A percentile compares a stretch with the other conserved stretches of the same genome.
Conservation (phyloP, 2,888 invertebrate species). For the Pandemis corylana region DNA sequence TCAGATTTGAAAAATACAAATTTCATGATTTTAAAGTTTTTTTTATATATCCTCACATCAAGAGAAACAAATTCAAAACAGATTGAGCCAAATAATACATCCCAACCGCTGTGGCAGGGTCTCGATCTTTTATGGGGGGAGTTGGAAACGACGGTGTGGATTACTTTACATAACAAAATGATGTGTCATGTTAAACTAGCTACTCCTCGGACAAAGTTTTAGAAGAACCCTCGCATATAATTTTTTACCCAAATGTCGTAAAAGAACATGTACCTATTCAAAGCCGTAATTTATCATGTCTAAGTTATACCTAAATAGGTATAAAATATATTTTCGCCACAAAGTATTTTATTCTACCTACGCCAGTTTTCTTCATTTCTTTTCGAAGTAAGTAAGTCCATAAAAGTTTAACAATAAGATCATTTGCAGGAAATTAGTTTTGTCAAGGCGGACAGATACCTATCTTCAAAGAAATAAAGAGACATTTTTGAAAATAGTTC, state of each 20-base stretch:
- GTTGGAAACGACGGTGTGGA: conserved; percentile 8
- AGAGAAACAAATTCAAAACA: not conserved
- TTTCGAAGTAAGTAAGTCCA: conserved; percentile 19
- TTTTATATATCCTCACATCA: not conserved
- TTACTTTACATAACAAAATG: conserved; percentile 24
- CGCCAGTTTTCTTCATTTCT: conserved; percentile 15
- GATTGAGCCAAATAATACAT: not conserved
- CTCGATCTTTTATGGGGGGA: conserved; percentile 1
- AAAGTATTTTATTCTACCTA: conserved; percentile 25
- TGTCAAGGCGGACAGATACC: conserved; percentile 3
- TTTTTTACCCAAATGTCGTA: conserved; percentile 13
- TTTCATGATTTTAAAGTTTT: not conserved
- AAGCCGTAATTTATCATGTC: conserved; percentile 6
- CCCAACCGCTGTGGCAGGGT: not conserved
- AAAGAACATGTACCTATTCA: conserved; percentile 1
- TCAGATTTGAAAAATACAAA: too few species aligned
- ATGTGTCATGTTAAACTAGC: conserved; percentile 22
- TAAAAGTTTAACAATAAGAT: conserved; percentile 24
- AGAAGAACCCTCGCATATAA: conserved; percentile 22
- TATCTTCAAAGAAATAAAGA: conserved; percentile 25
- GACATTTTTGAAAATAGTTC: conserved; percentile 20
- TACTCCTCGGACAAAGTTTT: conserved; percentile 31
- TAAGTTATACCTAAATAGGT: not conserved
- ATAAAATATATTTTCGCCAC: not conserved
- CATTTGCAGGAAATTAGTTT: conserved; percentile 15